Base-by-base conservation (phyloP, 2,888 invertebrate species). In the Empis stercorea region DNA sequence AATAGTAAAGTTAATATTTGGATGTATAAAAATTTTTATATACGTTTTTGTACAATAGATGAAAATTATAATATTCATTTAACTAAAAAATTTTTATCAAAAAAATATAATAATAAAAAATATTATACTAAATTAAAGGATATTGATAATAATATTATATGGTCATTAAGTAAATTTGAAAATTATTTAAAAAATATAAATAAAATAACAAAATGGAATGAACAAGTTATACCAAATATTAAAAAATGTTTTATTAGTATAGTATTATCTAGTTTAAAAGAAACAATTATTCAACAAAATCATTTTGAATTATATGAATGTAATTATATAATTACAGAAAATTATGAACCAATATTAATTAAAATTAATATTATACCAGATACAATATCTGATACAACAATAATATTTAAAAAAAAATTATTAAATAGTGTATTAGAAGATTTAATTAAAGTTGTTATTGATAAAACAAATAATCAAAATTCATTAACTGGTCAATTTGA, bases 81-180 rank as follows among this genome's bases (percentile, higher is more conserved):
- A 52, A 87, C 87, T 16, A n/a, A n/a, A n/a, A n/a, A n/a, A n/a
- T n/a, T n/a, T n/a, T n/a, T n/a, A n/a, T n/a, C n/a, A n/a, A n/a
- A n/a, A n/a, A n/a, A n/a, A n/a, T n/a, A n/a, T n/a, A n/a, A n/a
- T n/a, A n/a, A n/a, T n/a, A n/a, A n/a, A n/a, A n/a, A n/a, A n/a
- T n/a, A n/a, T n/a, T n/a, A n/a, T n/a, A n/a, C n/a, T n/a, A n/a
- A n/a, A n/a, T n/a, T n/a, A n/a, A n/a, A n/a, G n/a, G n/a, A n/a
- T n/a, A n/a, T n/a, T n/a, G n/a, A n/a, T n/a, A n/a, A n/a, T n/a
- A 92, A 81, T 55, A 88, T 88, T 61, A 92, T 92, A 89, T 92
- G 91, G 91, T 78, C 80, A 54, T 76, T 80, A 50, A 74, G 79
- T 30, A 78, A 79, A 49, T 88, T 87, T 59, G 78, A 80, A 62